Evolutionary conservation across 2,797 vertebrate species (phyloP), one percentile per base, ranked within the genome.

Genomic region (Geotrypetes seraphini): DNA sequence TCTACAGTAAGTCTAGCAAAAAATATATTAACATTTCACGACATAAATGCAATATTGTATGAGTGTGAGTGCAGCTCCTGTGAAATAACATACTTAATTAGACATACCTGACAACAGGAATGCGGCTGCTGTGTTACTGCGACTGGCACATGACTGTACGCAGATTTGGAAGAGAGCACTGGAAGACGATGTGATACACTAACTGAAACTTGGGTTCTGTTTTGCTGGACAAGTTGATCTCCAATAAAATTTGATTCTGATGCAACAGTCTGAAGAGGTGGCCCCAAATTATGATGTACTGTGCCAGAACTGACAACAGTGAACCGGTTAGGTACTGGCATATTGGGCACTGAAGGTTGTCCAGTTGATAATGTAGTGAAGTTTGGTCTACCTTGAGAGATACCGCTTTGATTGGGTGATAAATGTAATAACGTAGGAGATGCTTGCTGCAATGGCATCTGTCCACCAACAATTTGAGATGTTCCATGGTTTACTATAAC

Each of bases 401-500:
- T 62, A 1, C 39, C 66, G 37, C 69, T 60, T 73, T 85, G 84
- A 58, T 78, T 76, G 3, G 86, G 81, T 11, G 88, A 92, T 25
- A 91, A 81, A 69, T 95, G 92, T 27, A 90, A 53, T 6, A 87
- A 78, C 0, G 73, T 66, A 2, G 81, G 75, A 0, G 84, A 79
- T 0, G 66, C 61, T 47, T 85, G 84, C 36, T 81, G 86, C 19
- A 88, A 60, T 31, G 81, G 72, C 63, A 83, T 69, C 55, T 89
- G 90, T 25, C 86, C 81, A 15, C 79, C 64, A 7, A 89, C 83
- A 4, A 89, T 63, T 31, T 83, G 81, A 28, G 81, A 71, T 34
- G 71, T 69, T 43, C 90, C 87, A 28, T 91, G 91, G 63, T 96
- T 97, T 52, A 97, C 69, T 37, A 99, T 84, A 19, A 96, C 82